phyloP scores from a whole-genome alignment of 2,113 vertebrate genomes.

The Chitala chitala region DNA sequence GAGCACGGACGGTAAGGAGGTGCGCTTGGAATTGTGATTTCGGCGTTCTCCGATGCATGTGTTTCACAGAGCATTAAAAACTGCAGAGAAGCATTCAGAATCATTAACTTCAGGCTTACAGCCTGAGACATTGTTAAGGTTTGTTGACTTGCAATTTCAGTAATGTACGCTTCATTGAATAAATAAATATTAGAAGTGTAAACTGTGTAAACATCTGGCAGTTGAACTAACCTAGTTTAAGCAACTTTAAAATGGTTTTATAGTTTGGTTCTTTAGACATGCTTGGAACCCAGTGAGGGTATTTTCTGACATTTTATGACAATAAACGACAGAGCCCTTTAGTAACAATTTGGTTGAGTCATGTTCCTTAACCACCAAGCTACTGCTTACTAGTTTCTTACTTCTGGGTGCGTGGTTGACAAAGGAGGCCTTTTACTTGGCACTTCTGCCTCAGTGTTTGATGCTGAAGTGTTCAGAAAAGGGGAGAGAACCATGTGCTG shows the following conservation, averaged over 20 bases:
- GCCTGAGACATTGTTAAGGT: background rate
- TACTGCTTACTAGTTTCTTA: no score
- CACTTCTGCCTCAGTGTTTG: no score
- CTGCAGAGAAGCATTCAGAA: background rate
- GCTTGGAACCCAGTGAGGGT: no score
- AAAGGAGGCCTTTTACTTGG: no score
- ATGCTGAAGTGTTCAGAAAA: no score
- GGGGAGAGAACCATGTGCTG: background rate
- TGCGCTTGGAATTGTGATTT: background rate
- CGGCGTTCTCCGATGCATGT: no score
- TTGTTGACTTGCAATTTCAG: slow-evolving; percentile 1
- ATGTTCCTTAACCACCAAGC: no score
- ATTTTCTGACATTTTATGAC: no score
- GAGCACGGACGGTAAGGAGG: no score
- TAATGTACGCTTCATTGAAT: background rate
- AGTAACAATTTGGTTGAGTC: no score
- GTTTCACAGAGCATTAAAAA: background rate
- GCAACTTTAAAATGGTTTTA: slow-evolving; percentile 1
- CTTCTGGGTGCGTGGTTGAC: no score
- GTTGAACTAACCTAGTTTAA: background rate
- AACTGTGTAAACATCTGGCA: background rate
- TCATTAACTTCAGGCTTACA: background rate
- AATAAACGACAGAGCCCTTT: no score
- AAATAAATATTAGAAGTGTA: slow-evolving; percentile 5
- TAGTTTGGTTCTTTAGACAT: background rate